Evolutionary conservation across 1,140 invertebrate species (phyloP).

Genomic region (Metaphire vulgaris): DNA sequence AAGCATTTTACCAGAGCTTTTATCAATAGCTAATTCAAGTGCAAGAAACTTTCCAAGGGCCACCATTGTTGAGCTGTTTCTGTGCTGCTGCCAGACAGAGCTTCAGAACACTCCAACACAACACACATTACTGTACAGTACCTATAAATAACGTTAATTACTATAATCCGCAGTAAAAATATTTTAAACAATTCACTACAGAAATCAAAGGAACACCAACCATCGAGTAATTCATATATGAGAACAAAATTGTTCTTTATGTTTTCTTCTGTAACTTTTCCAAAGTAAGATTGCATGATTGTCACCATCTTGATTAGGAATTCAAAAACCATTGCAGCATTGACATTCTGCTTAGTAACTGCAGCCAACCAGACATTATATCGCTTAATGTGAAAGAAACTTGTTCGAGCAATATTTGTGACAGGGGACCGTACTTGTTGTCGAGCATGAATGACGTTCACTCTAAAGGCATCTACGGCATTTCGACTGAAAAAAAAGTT

Average conservation of each 20-base stretch:
- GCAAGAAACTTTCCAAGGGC: no score
- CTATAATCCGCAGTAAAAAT: no score
- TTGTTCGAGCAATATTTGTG: constrained; percentile 98
- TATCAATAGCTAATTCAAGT: no score
- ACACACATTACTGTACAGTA: no score
- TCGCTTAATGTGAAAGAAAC: constrained; percentile 95
- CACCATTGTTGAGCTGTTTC: no score
- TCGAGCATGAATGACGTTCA: constrained; percentile 98
- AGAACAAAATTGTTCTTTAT: constrained; percentile 99
- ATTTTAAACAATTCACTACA: not conserved
- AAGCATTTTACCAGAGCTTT: no score
- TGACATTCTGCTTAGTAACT: constrained; percentile 99
- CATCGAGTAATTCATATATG: constrained; percentile 97
- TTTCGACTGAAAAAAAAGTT: constrained; percentile 61
- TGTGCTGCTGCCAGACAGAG: no score
- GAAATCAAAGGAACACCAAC: constrained; percentile 56
- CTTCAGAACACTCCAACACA: no score
- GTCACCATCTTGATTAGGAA: constrained; percentile 98
- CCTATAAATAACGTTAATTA: no score
- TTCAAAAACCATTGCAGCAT: constrained; percentile 99
- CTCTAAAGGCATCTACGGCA: constrained; percentile 97
- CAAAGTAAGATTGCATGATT: constrained; percentile 99
- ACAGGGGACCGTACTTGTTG: constrained; percentile 98
- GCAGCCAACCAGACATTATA: constrained; percentile 99
- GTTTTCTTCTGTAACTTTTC: constrained; percentile 99